A percentile compares a stretch with the other conserved stretches of the same genome.
phyloP scores from a whole-genome alignment of 2,113 vertebrate species.

The Bubo scandiacus region DNA sequence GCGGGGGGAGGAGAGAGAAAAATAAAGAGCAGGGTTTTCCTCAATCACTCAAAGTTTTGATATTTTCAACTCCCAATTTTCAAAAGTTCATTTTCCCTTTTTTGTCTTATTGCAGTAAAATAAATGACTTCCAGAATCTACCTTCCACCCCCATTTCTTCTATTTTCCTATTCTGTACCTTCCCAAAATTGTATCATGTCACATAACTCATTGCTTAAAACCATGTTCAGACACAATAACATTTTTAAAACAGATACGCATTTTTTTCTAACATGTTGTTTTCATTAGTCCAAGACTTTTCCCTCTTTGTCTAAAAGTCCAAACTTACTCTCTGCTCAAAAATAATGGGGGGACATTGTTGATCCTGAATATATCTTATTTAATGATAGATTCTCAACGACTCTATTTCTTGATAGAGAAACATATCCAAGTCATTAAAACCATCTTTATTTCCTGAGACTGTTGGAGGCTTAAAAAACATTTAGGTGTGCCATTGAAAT shows the following conservation, averaged over 20 bases:
- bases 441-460: background rate
- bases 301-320: background rate
- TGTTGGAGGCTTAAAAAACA: background rate
- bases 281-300: background rate
- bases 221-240: background rate
- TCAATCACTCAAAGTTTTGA: background rate
- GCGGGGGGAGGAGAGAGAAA: background rate
- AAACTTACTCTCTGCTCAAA: background rate
- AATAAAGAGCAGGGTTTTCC: background rate
- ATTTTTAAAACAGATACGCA: background rate
- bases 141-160: background rate
- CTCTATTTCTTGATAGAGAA: background rate
- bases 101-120: background rate
- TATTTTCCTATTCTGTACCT: background rate
- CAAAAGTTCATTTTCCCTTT: background rate
- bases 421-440: background rate
- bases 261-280: conserved; percentile 22
- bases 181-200: background rate
- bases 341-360: background rate
- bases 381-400: background rate
- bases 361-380: background rate
- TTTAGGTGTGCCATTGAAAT: background rate
- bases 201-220: background rate
- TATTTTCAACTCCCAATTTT: background rate
- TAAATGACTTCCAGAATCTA: background rate